Conservation (phyloP, 2,113 vertebrate species). For the Cyprinus carpio region DNA sequence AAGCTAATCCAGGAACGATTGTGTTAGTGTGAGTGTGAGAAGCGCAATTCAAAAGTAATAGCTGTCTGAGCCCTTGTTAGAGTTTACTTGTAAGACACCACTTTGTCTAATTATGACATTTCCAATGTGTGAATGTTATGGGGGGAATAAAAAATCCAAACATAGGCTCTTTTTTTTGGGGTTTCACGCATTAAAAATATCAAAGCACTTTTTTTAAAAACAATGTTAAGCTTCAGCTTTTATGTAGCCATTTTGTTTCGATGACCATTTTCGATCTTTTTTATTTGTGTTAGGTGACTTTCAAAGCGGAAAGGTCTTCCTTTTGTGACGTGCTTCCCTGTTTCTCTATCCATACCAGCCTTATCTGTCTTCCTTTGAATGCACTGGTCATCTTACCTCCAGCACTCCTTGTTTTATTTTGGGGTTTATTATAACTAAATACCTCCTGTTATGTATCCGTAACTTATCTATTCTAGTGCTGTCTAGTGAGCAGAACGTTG, state of each 20-base stretch:
- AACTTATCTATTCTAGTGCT: conserved; percentile 72
- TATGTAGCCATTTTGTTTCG: conserved; percentile 74
- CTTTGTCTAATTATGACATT: conserved; percentile 48
- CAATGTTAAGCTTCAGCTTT: conserved; percentile 72
- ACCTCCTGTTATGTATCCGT: conserved; percentile 70
- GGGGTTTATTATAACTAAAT: conserved; percentile 69
- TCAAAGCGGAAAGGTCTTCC: conserved; percentile 66
- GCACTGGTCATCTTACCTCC: conserved; percentile 69
- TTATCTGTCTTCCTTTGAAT: conserved; percentile 74
- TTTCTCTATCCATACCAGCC: conserved; percentile 54
- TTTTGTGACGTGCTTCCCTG: conserved; percentile 72
- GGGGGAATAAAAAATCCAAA: conserved; percentile 9
- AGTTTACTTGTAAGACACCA: conserved; percentile 65
- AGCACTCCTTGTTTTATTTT: conserved; percentile 69
- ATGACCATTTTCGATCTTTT: conserved; percentile 61
- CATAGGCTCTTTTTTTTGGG: conserved; percentile 55
- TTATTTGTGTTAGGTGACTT: conserved; percentile 51
- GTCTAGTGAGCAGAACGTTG: conserved; percentile 67
- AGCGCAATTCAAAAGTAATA: conserved; percentile 62
- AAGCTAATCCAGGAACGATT: conserved; percentile 77
- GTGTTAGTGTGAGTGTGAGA: conserved; percentile 38
- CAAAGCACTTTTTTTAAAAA: conserved; percentile 64
- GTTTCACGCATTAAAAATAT: conserved; percentile 67
- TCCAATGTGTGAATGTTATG: conserved; percentile 48
- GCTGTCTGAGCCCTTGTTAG: conserved; percentile 75